Evolutionary conservation across 2,888 invertebrate genomes (phyloP).

Genomic region (Tinea pellionella): DNA sequence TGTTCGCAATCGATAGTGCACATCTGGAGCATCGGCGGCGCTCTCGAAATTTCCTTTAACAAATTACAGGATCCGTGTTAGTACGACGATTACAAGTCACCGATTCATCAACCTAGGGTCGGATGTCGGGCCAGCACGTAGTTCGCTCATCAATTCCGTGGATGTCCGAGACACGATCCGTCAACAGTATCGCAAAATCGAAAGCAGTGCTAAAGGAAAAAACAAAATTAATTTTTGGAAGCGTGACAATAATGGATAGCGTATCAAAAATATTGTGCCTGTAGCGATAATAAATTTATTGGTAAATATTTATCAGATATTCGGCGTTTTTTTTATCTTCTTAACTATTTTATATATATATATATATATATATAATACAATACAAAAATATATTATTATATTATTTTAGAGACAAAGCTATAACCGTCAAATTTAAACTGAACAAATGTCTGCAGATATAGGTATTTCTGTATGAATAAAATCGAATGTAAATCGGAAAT

Average conservation of each 20-base stretch:
- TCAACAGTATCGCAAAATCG: conserved; percentile 51
- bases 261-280: neutral
- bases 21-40: conserved; percentile 33
- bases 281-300: neutral
- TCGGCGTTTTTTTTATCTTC: no score
- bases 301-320: neutral
- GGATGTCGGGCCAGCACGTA: conserved; percentile 51
- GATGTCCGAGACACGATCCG: conserved; percentile 49
- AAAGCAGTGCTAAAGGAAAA: conserved; percentile 35
- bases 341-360: no score
- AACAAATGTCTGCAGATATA: neutral
- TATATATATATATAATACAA: no score
- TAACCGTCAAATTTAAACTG: neutral
- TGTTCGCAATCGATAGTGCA: conserved; percentile 41
- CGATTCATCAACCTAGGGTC: conserved; percentile 46
- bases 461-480: conserved; percentile 1
- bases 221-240: conserved; percentile 45
- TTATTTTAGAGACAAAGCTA: neutral
- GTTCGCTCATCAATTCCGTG: conserved; percentile 49
- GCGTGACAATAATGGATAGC: conserved; percentile 1
- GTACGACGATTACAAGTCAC: conserved; percentile 59
- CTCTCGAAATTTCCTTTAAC: conserved; percentile 32
- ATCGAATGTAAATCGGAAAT: neutral
- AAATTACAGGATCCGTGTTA: conserved; percentile 57
- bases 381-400: no score